Evolutionary conservation across 2,797 vertebrate species (phyloP), one percentile per base, ranked within the genome.

Genomic region (Acipenser ruthenus): DNA sequence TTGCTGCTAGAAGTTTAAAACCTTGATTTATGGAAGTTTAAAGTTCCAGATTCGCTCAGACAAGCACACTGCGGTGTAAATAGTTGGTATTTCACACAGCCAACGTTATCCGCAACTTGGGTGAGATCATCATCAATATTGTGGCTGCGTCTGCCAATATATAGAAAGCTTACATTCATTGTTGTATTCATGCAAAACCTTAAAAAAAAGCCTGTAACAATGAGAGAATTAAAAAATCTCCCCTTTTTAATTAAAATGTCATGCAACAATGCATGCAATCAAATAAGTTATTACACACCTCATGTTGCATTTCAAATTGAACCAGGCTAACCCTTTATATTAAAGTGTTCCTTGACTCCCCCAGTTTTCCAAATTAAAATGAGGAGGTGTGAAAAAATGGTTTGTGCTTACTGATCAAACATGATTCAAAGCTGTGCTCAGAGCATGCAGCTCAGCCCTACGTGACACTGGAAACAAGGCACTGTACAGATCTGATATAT

Each of bases 231-330:
- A 53, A 53, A 9, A 9, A 9, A 53, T 53, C 51, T 53, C 12
- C 55, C 1, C 55, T 7, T 58, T 58, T 58, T 58, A 58, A 11
- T 58, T 11, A 58, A 58, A 58, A 6, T 6, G 12, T 58, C 55
- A 58, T 58, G 55, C 8, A 58, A 58, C 10, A n/a, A n/a, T 58
- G 55, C 12, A 58, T 58, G 55, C 55, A 58, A 58, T 58, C 55
- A 58, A 58, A 58, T 12, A 58, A 8, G 13, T 13, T 9, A n/a
- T 58, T 58, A 53, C 51, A 12, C 13, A 13, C 13, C 23, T 62
- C 9, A 18, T 60, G 7, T 62, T 62, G 60, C 47, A 9, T 37
- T 37, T 49, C 60, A 49, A 49, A 62, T 23, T 62, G 61, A 12
- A 12, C 23, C 18, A 62, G 6, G 10, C 6, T 62, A 2, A 23